phyloP scores from a whole-genome alignment of 2,888 invertebrate genomes.

The Mantis religiosa region DNA sequence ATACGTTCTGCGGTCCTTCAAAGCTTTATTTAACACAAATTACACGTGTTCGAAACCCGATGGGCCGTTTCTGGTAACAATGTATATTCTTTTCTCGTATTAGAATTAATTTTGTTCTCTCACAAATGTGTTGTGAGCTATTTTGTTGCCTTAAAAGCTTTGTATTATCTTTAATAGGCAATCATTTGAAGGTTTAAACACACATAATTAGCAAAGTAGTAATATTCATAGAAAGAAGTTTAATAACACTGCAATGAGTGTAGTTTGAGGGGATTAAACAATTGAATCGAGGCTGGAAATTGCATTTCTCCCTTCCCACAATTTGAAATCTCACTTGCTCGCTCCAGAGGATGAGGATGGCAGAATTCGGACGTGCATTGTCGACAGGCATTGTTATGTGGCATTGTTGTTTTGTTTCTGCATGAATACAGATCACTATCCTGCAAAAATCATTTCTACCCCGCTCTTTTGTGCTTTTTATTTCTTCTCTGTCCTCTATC shows the following conservation, averaged over 20 bases:
- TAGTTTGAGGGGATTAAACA: neutral
- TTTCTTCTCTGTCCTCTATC: neutral
- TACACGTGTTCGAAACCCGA: too few relatives aligned
- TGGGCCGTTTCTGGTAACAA: too few relatives aligned
- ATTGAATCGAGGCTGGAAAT: neutral
- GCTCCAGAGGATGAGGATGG: neutral
- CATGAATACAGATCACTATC: neutral
- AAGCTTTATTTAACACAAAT: too few relatives aligned
- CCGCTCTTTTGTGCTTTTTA: neutral
- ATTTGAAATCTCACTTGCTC: neutral
- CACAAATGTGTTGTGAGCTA: too few relatives aligned
- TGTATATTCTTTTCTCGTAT: too few relatives aligned
- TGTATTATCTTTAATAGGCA: too few relatives aligned
- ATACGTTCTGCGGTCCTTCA: too few relatives aligned
- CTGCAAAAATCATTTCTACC: neutral
- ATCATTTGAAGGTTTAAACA: too few relatives aligned
- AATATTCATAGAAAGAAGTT: neutral
- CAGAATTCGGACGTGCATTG: neutral
- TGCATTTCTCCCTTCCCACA: neutral
- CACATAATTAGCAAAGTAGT: neutral
- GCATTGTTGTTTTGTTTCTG: neutral
- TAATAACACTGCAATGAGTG: neutral
- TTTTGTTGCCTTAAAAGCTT: too few relatives aligned
- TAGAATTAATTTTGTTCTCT: too few relatives aligned
- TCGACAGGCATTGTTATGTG: neutral